Base-by-base conservation (phyloP, 2,797 vertebrate genomes). In the Cossypha dichroa region DNA sequence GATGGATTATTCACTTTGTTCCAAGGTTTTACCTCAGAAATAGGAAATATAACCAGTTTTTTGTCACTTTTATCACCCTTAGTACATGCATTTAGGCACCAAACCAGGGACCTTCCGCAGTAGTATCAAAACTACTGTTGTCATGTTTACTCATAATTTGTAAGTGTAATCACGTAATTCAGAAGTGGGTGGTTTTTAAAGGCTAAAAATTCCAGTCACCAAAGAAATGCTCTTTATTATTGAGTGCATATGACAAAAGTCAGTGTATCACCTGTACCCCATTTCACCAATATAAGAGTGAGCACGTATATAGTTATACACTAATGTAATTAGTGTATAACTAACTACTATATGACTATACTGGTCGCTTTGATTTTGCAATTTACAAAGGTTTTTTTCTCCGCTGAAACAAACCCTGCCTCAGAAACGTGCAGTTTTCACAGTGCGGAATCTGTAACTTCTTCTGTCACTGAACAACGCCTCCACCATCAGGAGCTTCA, bases 221-320 rank as follows among this genome's bases (percentile, higher is more conserved):
- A 11, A 55, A 78, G 16, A 55, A 86, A 79, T 7, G 9, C 49
- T 29, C 33, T 23, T 56, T 56, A 43, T 31, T 11, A 17, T 0
- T 6, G 4, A 41, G 17, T 0, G 0, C 22, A 8, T 7, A 8
- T 6, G 31, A 55, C 5, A 25, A 6, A 22, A 20, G 13, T 59
- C 41, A 40, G 67, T 3, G 11, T 23, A 68, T 14, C 15, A 23
- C 25, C 40, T 21, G 26, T 20, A 23, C 7, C n/a, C 52, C 60
- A 11, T 20, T 29, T 70, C 62, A 58, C 16, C 20, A 18, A 13
- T 11, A 45, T 5, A 58, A n/a, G 8, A 66, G 56, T 0, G 4
- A 62, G 10, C 34, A 9, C 15, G 5, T 38, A 31, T 13, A 23
- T 20, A 48, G 28, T 29, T 8, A 14, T 1, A 25, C 11, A 6